Evolutionary conservation across 2,113 vertebrate species (phyloP).

Genomic region (Rattus rattus): DNA sequence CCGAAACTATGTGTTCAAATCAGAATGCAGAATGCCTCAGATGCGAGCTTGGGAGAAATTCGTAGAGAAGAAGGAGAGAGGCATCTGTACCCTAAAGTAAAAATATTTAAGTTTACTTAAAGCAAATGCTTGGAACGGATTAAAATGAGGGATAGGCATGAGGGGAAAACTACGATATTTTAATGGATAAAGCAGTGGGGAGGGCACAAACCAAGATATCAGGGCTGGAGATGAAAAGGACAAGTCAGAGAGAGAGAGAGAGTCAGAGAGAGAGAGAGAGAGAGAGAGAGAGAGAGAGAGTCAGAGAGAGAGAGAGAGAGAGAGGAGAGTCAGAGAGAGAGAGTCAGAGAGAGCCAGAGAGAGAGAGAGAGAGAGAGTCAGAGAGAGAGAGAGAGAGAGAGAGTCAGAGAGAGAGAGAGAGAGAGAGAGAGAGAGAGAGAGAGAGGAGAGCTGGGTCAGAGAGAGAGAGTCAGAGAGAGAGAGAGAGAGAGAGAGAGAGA

Average conservation of each 20-base stretch:
- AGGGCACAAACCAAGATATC: neutral
- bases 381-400: too few relatives aligned
- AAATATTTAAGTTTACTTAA: neutral
- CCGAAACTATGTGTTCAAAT: neutral
- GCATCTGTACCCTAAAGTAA: neutral
- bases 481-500: too few relatives aligned
- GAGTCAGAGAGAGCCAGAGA: too few relatives aligned
- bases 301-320: too few relatives aligned
- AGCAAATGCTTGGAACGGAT: neutral
- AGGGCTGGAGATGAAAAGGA: neutral
- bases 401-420: too few relatives aligned
- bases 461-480: too few relatives aligned
- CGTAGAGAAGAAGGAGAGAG: neutral
- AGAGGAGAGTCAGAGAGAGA: too few relatives aligned
- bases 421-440: too few relatives aligned
- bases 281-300: too few relatives aligned
- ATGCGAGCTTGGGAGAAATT: neutral
- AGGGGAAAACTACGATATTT: neutral
- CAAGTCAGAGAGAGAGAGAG: neutral
- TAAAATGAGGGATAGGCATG: neutral
- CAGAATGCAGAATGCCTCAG: neutral
- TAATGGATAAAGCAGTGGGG: neutral
- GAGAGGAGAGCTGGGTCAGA: too few relatives aligned
- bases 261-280: too few relatives aligned
- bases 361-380: too few relatives aligned